These are phyloP conservation scores for Halcyon smyrnensis DNA, from an alignment of 2,797 vertebrate species.

Conservation along the genomic window DNA sequence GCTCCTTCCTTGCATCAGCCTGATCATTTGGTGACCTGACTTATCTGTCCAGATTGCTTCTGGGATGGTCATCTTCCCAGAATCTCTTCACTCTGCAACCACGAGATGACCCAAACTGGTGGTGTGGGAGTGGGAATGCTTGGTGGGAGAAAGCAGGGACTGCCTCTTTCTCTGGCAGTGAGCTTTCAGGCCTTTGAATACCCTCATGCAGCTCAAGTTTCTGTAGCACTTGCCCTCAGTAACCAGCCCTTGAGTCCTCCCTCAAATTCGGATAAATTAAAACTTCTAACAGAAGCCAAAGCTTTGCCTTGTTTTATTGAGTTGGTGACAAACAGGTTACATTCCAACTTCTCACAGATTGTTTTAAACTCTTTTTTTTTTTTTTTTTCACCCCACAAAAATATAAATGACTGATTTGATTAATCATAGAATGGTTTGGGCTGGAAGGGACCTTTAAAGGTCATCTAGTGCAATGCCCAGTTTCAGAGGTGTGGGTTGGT, in stretches of 20 bases:
- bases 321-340: background rate
- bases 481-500: background rate
- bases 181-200: background rate
- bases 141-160: background rate
- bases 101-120: background rate
- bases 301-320: background rate
- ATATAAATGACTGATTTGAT: background rate
- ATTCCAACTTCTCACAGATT: background rate
- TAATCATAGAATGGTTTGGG: background rate
- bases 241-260: background rate
- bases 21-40: background rate
- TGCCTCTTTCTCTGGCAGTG: background rate
- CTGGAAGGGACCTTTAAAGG: background rate
- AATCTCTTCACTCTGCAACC: background rate
- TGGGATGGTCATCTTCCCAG: background rate
- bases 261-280: background rate
- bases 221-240: background rate
- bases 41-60: background rate
- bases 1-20: background rate
- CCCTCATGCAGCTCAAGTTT: background rate
- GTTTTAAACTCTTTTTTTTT: background rate
- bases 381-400: background rate
- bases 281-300: background rate
- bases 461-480: background rate
- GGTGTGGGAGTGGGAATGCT: background rate